phyloP scores from a whole-genome alignment of 2,797 vertebrate species.

The Scyliorhinus canicula region DNA sequence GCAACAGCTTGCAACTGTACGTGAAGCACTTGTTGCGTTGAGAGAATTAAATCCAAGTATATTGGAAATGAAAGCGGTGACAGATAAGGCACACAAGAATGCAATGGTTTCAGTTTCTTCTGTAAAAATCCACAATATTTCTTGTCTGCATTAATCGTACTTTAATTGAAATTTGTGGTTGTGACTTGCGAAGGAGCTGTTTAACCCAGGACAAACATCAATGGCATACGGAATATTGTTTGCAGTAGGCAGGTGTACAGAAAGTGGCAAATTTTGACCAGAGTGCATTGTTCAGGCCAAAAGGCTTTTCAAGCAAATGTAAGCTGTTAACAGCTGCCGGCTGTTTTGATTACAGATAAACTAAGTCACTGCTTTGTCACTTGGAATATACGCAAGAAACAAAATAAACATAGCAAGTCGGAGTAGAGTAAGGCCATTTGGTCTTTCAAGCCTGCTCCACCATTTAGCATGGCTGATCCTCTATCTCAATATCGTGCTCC shows the following conservation, averaged over 20 bases:
- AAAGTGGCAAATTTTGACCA: not conserved
- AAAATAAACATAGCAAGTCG: too few species aligned
- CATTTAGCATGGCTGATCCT: too few species aligned
- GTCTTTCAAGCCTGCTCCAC: too few species aligned
- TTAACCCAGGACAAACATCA: not conserved
- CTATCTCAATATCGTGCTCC: too few species aligned
- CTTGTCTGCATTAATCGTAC: not conserved
- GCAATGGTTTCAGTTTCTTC: not conserved
- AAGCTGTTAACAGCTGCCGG: not conserved
- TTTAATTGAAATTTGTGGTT: not conserved
- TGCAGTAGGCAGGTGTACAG: not conserved
- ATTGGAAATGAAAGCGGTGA: not conserved
- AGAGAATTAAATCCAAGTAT: not conserved
- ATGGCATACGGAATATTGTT: not conserved
- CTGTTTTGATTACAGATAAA: too few species aligned
- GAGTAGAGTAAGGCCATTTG: too few species aligned
- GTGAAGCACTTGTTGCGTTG: not conserved
- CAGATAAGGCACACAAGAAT: not conserved
- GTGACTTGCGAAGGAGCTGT: not conserved
- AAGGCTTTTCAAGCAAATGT: not conserved
- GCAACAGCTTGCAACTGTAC: not conserved
- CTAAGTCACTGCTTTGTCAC: not conserved
- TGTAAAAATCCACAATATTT: not conserved
- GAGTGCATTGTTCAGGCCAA: not conserved
- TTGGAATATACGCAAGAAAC: not conserved